A percentile compares a stretch with the other conserved stretches of the same genome.
These are phyloP conservation scores for Ichneumoninae sp. DNA, from an alignment of 2,888 invertebrate genomes.

Conservation along the genomic window DNA sequence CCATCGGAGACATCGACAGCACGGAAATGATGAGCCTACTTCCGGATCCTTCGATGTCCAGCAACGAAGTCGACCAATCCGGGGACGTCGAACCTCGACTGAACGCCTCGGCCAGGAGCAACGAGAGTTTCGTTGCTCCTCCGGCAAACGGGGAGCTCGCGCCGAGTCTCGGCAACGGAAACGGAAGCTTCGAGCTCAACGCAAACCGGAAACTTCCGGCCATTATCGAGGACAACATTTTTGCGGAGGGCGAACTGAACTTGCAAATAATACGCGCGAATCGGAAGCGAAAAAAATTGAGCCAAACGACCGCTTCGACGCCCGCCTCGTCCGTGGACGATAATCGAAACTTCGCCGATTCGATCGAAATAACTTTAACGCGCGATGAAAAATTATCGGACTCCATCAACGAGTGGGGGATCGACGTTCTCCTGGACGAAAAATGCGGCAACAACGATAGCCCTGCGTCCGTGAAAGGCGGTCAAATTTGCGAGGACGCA, in stretches of 20 bases:
- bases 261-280: neutral
- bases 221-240: slow-evolving; percentile 64
- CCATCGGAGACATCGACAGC: neutral
- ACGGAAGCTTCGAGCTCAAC: neutral
- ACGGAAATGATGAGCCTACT: neutral
- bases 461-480: neutral
- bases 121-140: neutral
- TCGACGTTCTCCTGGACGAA: neutral
- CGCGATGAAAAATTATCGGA: slow-evolving; percentile 22
- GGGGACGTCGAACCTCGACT: neutral
- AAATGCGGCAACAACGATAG: neutral
- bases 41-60: neutral
- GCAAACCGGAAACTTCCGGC: slow-evolving; percentile 56
- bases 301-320: neutral
- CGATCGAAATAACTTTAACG: neutral
- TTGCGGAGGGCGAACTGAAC: slow-evolving; percentile 55
- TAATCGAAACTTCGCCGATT: slow-evolving; percentile 11
- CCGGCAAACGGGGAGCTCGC: neutral
- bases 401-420: slow-evolving; percentile 29
- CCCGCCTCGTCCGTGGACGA: neutral
- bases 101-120: neutral
- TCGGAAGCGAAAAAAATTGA: slow-evolving; percentile 15
- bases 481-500: slow-evolving; percentile 13
- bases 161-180: neutral
- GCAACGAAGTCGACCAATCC: neutral